Base-by-base conservation (phyloP, 2,797 vertebrate species). In the Catamblyrhynchus diadema region DNA sequence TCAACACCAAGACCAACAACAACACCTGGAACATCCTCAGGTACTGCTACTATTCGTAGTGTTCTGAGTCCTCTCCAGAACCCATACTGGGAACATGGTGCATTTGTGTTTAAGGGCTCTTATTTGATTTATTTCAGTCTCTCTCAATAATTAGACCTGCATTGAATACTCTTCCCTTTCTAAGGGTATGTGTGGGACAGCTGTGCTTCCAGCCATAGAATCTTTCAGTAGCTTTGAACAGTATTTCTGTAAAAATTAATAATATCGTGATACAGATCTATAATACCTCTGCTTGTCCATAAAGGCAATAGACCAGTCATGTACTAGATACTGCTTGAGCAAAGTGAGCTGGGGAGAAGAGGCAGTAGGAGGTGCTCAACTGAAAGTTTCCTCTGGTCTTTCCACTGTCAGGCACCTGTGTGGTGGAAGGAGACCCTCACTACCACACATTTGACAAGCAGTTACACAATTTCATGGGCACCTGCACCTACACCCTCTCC, bases 371-470 rank as follows among this genome's bases (percentile, higher is more conserved):
- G 9, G 4, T 22, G 45, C 12, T 57, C 28, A 39, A 17, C 30
- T 79, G 57, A 74, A 70, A 4, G 0, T 37, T 48, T 41, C 37
- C 53, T 59, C 53, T 67, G 44, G 32, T 56, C n/a, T 56, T 56
- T 54, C 19, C 51, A 21, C 51, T 53, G 54, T 56, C 54, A 56
- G 54, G 54, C 14, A 56, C 54, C 54, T 56, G 54, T 33, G 54
- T 56, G 22, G 54, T 56, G 14, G 54, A 56, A 56, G 54, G 54
- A 56, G n/a, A 56, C 54, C 95, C 88, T n/a, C 93, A 97, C 39
- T 97, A 97, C 35, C 37, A 93, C 67, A 97, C 97, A 1, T 96
- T 97, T 8, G 95, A 96, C 90, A 94, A 97, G 8, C 88, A 95
- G 59, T 56, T 56, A 16, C 86, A 25, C 9, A 97, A 95, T 18